These are phyloP conservation scores for Hemicentrotus pulcherrimus DNA, from an alignment of 35 echinoderm and acorn worm species.

Conservation along the genomic window DNA sequence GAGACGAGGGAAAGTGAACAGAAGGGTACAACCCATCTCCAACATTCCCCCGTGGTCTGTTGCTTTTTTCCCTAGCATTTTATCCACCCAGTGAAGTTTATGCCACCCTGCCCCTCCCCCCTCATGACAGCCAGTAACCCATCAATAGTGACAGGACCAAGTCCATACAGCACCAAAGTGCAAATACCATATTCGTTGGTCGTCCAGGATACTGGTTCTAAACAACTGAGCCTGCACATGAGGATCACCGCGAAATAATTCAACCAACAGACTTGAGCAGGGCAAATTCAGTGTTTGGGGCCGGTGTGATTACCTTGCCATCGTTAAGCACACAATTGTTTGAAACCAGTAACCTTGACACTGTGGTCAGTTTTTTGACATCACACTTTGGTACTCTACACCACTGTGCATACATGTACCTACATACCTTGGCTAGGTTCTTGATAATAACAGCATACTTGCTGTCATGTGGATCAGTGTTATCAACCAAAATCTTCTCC, in stretches of 20 bases:
- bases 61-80: not conserved
- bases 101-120: too few relatives aligned
- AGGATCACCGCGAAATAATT: too few relatives aligned
- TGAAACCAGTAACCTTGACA: too few relatives aligned
- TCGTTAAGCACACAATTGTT: too few relatives aligned
- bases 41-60: not conserved
- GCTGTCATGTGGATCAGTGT: conserved; percentile 44
- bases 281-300: too few relatives aligned
- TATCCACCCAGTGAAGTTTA: not conserved
- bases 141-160: not conserved
- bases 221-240: too few relatives aligned
- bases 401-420: not conserved
- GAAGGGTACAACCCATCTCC: not conserved
- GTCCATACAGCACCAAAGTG: not conserved
- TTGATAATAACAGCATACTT: conserved; percentile 79
- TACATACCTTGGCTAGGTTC: conserved; percentile 84
- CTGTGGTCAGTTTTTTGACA: too few relatives aligned
- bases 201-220: too few relatives aligned
- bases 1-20: not conserved
- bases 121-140: not conserved
- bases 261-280: too few relatives aligned
- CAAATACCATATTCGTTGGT: too few relatives aligned
- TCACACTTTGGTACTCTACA: too few relatives aligned
- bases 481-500: conserved; percentile 72
- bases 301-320: too few relatives aligned